phyloP scores from a whole-genome alignment of 2,113 vertebrate species.

The Lathamus discolor region DNA sequence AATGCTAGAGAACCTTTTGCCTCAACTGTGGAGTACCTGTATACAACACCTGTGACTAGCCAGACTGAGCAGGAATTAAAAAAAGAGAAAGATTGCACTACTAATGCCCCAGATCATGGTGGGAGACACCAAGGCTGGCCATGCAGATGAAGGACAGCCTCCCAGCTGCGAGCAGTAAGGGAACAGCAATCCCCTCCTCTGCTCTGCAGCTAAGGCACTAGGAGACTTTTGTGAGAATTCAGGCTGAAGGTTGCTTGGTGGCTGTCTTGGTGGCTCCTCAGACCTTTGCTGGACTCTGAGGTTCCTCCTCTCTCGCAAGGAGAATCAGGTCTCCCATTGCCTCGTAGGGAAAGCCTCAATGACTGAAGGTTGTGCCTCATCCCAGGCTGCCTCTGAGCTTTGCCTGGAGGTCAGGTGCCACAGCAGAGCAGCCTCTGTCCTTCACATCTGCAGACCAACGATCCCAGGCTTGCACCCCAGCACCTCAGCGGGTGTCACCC shows the following conservation, averaged over 20 bases:
- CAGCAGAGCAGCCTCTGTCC: not conserved
- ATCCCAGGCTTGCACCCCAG: not conserved
- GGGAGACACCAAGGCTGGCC: not conserved
- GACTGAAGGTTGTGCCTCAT: not conserved
- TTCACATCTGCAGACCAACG: fast-evolving
- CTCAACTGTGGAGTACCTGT: not conserved
- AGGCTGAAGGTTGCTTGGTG: not conserved
- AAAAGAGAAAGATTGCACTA: not conserved
- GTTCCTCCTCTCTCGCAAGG: not conserved
- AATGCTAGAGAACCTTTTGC: not conserved
- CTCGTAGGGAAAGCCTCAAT: not conserved
- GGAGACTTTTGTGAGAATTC: not conserved
- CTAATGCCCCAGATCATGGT: not conserved
- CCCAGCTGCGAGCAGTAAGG: not conserved
- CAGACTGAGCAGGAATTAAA: not conserved
- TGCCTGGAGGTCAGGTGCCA: not conserved
- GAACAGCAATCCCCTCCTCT: not conserved
- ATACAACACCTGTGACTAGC: not conserved
- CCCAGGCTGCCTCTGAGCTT: not conserved
- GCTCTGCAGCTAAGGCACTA: not conserved
- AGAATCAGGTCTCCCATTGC: not conserved
- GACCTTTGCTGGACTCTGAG: not conserved
- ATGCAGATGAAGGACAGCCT: not conserved
- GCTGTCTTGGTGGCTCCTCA: not conserved
- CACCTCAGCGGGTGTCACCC: not conserved